A percentile compares a stretch with the other conserved stretches of the same genome.
Conservation (phyloP, 2,797 vertebrate genomes). For the Enteromius trimaculatus region DNA sequence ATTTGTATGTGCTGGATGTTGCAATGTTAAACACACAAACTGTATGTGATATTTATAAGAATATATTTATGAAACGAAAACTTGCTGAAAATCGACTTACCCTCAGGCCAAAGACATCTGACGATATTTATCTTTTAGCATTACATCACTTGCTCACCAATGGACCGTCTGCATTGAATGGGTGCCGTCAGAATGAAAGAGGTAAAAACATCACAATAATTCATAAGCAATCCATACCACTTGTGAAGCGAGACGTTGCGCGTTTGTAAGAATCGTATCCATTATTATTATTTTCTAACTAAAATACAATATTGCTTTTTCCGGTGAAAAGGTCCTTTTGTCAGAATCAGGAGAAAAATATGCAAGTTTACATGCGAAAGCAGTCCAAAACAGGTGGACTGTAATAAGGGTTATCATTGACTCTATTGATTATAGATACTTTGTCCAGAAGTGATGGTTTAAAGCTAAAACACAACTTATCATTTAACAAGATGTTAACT, state of each 20-base stretch:
- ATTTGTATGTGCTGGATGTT: background rate
- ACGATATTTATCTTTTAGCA: background rate
- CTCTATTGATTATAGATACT: too few species aligned
- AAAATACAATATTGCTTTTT: background rate
- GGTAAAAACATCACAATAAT: too few species aligned
- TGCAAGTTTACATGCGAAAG: background rate
- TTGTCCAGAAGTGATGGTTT: too few species aligned
- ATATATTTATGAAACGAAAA: background rate
- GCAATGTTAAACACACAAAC: background rate
- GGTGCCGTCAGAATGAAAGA: background rate
- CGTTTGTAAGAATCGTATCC: background rate
- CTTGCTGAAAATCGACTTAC: background rate
- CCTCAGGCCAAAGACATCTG: background rate
- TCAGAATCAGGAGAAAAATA: background rate
- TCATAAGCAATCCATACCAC: background rate
- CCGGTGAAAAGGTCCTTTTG: background rate
- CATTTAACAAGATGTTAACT: background rate
- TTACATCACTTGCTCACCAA: background rate
- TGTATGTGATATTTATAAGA: background rate
- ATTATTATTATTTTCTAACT: background rate
- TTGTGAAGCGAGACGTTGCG: too few species aligned
- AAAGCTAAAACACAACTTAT: too few species aligned
- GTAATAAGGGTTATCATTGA: background rate
- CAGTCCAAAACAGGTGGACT: background rate
- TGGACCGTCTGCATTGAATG: background rate